Percentiles rank a stretch among this genome's conserved stretches.
Evolutionary conservation across 2,113 vertebrate genomes (phyloP).

Genomic region (Gallinago jamesoni): DNA sequence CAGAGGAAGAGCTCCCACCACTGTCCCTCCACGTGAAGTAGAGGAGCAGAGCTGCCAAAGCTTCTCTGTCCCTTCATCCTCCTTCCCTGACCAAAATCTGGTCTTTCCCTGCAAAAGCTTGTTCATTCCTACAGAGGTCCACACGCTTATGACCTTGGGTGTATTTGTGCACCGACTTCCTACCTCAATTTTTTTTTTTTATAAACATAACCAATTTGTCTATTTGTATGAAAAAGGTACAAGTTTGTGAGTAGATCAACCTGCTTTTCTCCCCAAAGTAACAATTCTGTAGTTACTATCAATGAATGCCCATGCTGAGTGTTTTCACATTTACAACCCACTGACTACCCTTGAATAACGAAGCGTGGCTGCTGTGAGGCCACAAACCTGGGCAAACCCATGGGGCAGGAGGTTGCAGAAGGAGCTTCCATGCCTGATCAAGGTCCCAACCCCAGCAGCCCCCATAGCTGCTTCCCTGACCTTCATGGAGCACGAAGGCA

Average conservation of each 20-base stretch:
- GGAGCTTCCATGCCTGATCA: accelerated
- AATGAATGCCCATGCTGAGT: accelerated
- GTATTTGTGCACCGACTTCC: neutral
- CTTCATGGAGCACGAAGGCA: accelerated
- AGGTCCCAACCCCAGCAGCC: neutral
- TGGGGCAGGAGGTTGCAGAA: neutral
- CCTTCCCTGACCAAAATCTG: neutral
- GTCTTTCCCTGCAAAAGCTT: neutral
- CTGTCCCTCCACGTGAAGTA: accelerated
- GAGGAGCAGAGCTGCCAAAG: accelerated
- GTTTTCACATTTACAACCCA: neutral
- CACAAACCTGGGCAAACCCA: neutral
- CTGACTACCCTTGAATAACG: accelerated
- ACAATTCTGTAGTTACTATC: neutral
- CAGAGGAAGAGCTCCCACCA: neutral
- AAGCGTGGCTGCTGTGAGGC: neutral
- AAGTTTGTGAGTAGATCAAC: neutral
- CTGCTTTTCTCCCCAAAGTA: neutral
- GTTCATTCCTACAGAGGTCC: neutral
- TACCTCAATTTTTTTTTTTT: neutral
- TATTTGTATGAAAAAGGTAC: neutral
- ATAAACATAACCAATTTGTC: too few species aligned
- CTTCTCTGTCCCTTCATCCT: neutral
- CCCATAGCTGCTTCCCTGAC: neutral
- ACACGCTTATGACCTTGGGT: neutral